Base-by-base conservation (phyloP, 2,113 vertebrate genomes). In the Sinocyclocheilus anshuiensis region DNA sequence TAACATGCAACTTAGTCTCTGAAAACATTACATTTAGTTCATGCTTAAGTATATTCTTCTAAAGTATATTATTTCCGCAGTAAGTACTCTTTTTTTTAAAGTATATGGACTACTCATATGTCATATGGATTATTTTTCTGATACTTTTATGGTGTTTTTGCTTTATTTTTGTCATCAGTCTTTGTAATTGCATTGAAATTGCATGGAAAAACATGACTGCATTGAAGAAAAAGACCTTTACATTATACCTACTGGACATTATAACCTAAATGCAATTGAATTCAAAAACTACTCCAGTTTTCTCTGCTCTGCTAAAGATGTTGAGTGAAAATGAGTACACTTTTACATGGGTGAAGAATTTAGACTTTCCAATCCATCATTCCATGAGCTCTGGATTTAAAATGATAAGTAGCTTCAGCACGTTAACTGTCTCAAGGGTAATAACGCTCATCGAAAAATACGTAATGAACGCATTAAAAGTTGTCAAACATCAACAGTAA, bases 351-450 rank as follows among this genome's bases (percentile, higher is more conserved):
- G 22, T 63, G 57, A 36, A 80, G 36, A 80, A 63, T 80, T 63
- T 26, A 80, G 29, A 13, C 33, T 61, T 18, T 42, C 33, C 6
- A 61, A 24, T 80, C 5, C 33, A 80, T 80, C 36, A 80, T 80
- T 80, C 53, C 36, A 63, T 45, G 13, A 80, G 59, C 33, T 80
- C 22, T 22, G 33, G 36, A 42, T 80, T 45, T 24, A 26, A 8
- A 80, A 80, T 76, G 11, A 24, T 61, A 39, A 80, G 57, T 39
- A 79, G 33, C 18, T 79, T 61, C 22, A 11, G 53, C 53, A 39
- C 5, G 2, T 78, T 57, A 7, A 39, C 77, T 59, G 36, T 79
- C 29, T 59, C 36, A 0, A 61, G 55, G 53, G 61, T 4, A 53
- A 53, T 1, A 53, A 53, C 13, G 45, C 78, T 45, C 9, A n/a